Evolutionary conservation across 2,888 invertebrate species (phyloP).

Genomic region (Euplagia quadripunctaria): DNA sequence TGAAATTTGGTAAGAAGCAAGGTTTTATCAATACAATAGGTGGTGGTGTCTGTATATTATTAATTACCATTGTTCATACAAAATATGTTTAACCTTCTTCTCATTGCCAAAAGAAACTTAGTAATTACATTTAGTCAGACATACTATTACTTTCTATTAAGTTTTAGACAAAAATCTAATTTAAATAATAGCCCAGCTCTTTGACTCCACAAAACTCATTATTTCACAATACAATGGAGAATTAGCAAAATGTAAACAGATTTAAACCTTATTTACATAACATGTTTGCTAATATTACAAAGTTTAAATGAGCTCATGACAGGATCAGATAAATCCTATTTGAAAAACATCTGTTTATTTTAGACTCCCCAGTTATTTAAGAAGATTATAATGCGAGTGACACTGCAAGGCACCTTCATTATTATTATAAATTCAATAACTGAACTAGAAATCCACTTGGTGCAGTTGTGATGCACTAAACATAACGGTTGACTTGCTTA

Average conservation of each 20-base stretch:
- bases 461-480: neutral
- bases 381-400: neutral
- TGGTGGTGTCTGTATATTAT: neutral
- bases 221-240: neutral
- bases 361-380: neutral
- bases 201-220: neutral
- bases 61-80: conserved; percentile 8
- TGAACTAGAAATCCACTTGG: neutral
- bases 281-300: neutral
- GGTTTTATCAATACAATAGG: neutral
- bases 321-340: neutral
- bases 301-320: too few relatives aligned
- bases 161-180: neutral
- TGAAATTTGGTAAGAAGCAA: too few relatives aligned
- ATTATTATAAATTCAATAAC: neutral
- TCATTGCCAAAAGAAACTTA: conserved; percentile 8
- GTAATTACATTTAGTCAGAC: conserved; percentile 13
- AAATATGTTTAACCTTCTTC: conserved; percentile 7
- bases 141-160: conserved; percentile 11
- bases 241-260: neutral
- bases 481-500: too few relatives aligned
- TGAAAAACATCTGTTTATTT: neutral
- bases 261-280: neutral
- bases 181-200: neutral
- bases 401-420: neutral